These are phyloP conservation scores for Cheilosia pagana DNA, from an alignment of 2,888 invertebrate genomes.

Conservation along the genomic window DNA sequence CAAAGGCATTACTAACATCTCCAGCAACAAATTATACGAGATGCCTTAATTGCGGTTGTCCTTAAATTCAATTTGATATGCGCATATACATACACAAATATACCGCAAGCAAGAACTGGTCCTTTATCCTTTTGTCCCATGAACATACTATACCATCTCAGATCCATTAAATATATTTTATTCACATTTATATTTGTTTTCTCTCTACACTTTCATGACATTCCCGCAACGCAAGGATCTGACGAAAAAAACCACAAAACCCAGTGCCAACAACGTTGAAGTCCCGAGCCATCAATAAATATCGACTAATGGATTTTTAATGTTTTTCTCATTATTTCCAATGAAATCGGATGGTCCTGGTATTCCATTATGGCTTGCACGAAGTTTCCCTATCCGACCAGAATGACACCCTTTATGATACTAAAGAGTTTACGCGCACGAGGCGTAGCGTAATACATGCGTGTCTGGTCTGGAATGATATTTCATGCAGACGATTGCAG, in stretches of 20 bases:
- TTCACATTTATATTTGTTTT: conserved; percentile 5
- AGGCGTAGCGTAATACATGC: conserved; percentile 20
- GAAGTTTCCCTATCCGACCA: neutral
- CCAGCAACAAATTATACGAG: too few species aligned
- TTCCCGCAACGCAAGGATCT: conserved; percentile 20
- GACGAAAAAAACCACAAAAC: conserved; percentile 60
- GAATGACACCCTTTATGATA: conserved; percentile 49
- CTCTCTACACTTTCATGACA: conserved; percentile 18
- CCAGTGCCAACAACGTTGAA: conserved; percentile 58
- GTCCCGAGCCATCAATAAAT: conserved; percentile 68
- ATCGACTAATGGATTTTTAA: conserved; percentile 75
- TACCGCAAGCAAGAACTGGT: too few species aligned
- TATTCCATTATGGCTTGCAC: conserved; percentile 58
- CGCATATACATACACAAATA: too few species aligned
- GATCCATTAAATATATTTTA: conserved; percentile 39
- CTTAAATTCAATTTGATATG: too few species aligned
- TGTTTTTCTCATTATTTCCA: conserved; percentile 75
- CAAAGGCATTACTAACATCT: too few species aligned
- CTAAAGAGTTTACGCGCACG: conserved; percentile 27
- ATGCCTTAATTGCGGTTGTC: too few species aligned
- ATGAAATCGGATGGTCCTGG: conserved; percentile 64
- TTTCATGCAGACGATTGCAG: conserved; percentile 30
- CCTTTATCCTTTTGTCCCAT: too few species aligned
- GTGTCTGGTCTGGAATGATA: neutral
- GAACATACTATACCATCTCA: too few species aligned